Percentiles rank a stretch among this genome's conserved stretches.
phyloP scores from a whole-genome alignment of 2,113 vertebrate species.

The Epinephelus cyanopodus region DNA sequence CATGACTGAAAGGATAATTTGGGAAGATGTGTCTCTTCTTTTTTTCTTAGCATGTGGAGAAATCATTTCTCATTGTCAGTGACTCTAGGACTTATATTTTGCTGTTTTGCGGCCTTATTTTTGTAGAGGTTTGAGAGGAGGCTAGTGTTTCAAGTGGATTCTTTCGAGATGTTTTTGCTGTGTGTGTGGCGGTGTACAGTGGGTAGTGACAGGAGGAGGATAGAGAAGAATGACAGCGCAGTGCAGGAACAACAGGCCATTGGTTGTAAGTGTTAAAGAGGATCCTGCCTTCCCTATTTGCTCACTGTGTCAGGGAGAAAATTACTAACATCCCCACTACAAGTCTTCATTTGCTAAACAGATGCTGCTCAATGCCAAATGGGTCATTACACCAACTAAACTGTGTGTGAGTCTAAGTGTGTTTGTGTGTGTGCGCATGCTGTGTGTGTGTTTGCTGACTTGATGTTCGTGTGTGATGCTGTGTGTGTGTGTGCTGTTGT shows the following conservation, averaged over 20 bases:
- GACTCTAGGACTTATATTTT: neutral
- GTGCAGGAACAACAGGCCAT: conserved; percentile 30
- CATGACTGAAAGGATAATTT: conserved; percentile 59
- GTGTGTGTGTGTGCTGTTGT: conserved; percentile 27
- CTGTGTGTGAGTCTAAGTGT: conserved; percentile 40
- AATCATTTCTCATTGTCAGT: neutral
- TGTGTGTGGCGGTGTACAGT: neutral
- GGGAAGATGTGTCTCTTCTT: conserved; percentile 6
- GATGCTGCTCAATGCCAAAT: conserved; percentile 82
- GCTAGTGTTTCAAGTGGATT: neutral
- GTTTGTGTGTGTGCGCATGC: conserved; percentile 7
- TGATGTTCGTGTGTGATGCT: neutral
- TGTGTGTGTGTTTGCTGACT: neutral
- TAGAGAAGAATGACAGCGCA: conserved; percentile 23
- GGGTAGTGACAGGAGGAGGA: neutral
- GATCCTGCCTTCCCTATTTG: conserved; percentile 42
- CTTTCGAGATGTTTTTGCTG: neutral
- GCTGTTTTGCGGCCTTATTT: neutral
- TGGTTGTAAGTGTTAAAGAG: conserved; percentile 62
- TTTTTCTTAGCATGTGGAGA: neutral
- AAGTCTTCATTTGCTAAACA: conserved; percentile 77
- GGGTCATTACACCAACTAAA: conserved; percentile 80
- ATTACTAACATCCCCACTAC: conserved; percentile 64
- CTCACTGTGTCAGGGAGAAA: conserved; percentile 68
- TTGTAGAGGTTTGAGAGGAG: neutral